Percentiles rank a stretch among this genome's conserved stretches.
Conservation (phyloP, 2,113 vertebrate species). For the Corythoichthys intestinalis region DNA sequence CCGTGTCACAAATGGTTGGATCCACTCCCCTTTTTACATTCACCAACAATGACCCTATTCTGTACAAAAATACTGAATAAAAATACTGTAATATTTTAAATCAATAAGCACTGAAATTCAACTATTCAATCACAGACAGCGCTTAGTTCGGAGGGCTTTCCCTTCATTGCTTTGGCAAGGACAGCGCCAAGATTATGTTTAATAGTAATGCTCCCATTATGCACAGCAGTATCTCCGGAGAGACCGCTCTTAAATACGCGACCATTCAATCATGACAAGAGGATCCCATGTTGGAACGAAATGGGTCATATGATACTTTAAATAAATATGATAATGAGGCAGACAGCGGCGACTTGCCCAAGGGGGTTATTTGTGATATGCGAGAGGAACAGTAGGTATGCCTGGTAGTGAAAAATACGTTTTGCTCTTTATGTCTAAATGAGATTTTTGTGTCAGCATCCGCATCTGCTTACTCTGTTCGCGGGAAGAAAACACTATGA, state of each 20-base stretch:
- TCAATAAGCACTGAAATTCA: not conserved
- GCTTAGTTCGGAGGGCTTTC: conserved; percentile 24
- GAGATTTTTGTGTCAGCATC: not conserved
- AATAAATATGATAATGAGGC: conserved; percentile 78
- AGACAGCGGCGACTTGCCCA: conserved; percentile 50
- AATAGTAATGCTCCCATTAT: conserved; percentile 61
- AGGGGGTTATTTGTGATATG: conserved; percentile 58
- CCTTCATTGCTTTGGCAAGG: conserved; percentile 52
- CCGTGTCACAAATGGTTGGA: conserved; percentile 47
- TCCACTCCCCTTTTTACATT: conserved; percentile 24
- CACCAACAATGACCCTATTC: conserved; percentile 30
- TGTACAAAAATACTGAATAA: conserved; percentile 14
- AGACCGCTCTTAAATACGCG: conserved; percentile 63
- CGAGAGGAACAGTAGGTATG: conserved; percentile 36
- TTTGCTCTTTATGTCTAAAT: not conserved
- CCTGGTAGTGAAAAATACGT: conserved; percentile 24
- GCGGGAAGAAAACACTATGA: not conserved
- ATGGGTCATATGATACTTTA: conserved; percentile 74
- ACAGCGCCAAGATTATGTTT: conserved; percentile 44
- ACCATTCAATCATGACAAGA: conserved; percentile 67
- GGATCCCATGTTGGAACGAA: conserved; percentile 61
- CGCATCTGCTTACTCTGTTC: not conserved
- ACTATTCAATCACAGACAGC: conserved; percentile 16
- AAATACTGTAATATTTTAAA: not conserved
- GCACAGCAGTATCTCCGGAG: conserved; percentile 56